Evolutionary conservation across 2,888 invertebrate genomes (phyloP), one percentile per base, ranked within the genome.

Genomic region (Rosalia funebris): DNA sequence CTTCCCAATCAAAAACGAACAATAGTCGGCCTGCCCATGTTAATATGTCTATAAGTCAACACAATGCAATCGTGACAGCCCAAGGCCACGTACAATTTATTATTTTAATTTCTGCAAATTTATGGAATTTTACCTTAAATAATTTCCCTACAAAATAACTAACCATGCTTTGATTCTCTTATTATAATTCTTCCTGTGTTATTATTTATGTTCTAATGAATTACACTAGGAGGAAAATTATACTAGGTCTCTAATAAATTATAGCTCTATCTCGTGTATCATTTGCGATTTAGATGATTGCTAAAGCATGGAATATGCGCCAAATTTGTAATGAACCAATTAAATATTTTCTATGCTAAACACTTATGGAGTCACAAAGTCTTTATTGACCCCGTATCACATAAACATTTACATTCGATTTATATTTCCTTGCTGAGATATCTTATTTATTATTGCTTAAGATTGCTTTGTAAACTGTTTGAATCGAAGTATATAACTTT

Each of bases 61-160:
- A 77, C 76, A 77, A 77, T 77, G 73, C 59, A 60, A 61, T 73
- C 77, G 77, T 77, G 77, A 77, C 67, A 50, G 74, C 77, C 74
- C 60, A 66, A 67, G 72, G 77, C 70, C 67, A 61, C 58, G 54
- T 56, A 66, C 66, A 72, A 74, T 71, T 73, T 72, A 74, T 73
- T 75, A 75, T 73, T 73, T 73, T 73, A 73, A 74, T 74, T 73
- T 63, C 71, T 70, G 71, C 67, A 73, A 74, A 75, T 75, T 75
- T 74, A 75, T 74, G 71, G 70, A 75, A 72, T 74, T 69, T 62
- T 62, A 67, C 65, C 62, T 65, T 66, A 71, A 71, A 71, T 69
- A 68, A 69, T 63, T 63, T 65, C 62, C 50, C 55, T 56, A 46
- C 46, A 61, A 62, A 57, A 46, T 45, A 25, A 47, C 56, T 47